Evolutionary conservation across 1,140 invertebrate genomes (phyloP), one percentile per base, ranked within the genome.

Genomic region (Pseudomyrmex concolor): DNA sequence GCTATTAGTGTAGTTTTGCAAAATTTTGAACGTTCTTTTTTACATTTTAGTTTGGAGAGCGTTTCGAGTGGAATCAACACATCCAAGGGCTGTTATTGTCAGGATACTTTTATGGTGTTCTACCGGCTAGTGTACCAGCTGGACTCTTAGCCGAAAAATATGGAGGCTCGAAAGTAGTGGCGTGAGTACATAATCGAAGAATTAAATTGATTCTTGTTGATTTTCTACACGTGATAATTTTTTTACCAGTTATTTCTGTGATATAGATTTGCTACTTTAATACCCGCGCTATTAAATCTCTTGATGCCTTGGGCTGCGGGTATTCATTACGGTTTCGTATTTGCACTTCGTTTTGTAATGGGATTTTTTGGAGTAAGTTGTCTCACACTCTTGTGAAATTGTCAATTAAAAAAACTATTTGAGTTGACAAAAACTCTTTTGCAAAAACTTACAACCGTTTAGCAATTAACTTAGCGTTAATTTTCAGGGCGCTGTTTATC

Each of bases 141-240:
- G 97, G 97, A 2, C 95, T 96, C 3, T 92, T 97, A 45, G 97
- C 97, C 2, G 97, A 97, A 87, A 94, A 95, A 88, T 97, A 96
- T 88, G 97, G 97, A 1, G 96, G 96, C 1, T 95, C 97, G 25
- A 94, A 95, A 84, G 96, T 97, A 51, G 96, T 99, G 10, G 96
- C 93, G 93, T 94, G 86, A 92, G 91, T 92, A 57, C 57, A 57
- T 66, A 64, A 62, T 66, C 1, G 7, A 82, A 22, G 43, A 43
- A 51, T 51, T 91, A 51, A 19, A 55, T 74, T 63, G 22, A 62
- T 62, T 63, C 15, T 8, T 19, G 2, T 10, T 62, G 62, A 45
- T 71, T 34, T 34, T 2, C 25, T 34, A 34, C 34, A 34, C 34
- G 0, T 22, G 13, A 3, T 15, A 63, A 25, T 82, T 3, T 54